Conservation (phyloP, 2,797 vertebrate genomes). For the Sebastes vulpes region DNA sequence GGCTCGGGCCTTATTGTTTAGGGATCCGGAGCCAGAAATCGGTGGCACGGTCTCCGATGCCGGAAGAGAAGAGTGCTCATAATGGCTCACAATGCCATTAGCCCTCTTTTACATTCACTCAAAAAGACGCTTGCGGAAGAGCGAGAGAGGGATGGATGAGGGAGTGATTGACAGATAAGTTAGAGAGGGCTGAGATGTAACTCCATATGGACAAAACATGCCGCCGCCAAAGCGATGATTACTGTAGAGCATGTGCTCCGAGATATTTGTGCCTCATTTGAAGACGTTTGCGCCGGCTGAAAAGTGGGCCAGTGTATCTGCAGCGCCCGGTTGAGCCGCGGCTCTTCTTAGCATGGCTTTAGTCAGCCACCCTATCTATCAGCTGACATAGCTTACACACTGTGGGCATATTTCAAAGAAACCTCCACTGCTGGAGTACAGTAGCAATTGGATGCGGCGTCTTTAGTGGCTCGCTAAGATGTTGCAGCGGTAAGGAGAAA, state of each 20-base stretch:
- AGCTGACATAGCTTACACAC: constrained; percentile 67
- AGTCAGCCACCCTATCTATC: constrained; percentile 56
- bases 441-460: constrained; percentile 49
- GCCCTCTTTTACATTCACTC: constrained; percentile 18
- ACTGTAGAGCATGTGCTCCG: constrained; percentile 16
- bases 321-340: constrained; percentile 26
- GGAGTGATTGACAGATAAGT: constrained; percentile 15
- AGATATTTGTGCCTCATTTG: constrained; percentile 25
- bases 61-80: constrained; percentile 19
- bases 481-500: constrained; percentile 13
- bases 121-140: constrained; percentile 15
- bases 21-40: constrained; percentile 1
- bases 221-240: constrained; percentile 22
- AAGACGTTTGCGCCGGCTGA: constrained; percentile 39
- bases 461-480: constrained; percentile 43
- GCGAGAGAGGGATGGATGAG: background rate
- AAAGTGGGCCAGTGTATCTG: constrained; percentile 68
- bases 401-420: constrained; percentile 57
- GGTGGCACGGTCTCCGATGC: background rate
- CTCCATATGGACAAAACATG: constrained; percentile 37
- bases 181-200: constrained; percentile 16
- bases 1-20: constrained; percentile 34
- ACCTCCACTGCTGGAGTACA: constrained; percentile 40
- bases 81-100: constrained; percentile 25
- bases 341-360: constrained; percentile 68